Evolutionary conservation across 2,113 vertebrate genomes (phyloP), one percentile per base, ranked within the genome.

Genomic region (Seriola aureovittata): DNA sequence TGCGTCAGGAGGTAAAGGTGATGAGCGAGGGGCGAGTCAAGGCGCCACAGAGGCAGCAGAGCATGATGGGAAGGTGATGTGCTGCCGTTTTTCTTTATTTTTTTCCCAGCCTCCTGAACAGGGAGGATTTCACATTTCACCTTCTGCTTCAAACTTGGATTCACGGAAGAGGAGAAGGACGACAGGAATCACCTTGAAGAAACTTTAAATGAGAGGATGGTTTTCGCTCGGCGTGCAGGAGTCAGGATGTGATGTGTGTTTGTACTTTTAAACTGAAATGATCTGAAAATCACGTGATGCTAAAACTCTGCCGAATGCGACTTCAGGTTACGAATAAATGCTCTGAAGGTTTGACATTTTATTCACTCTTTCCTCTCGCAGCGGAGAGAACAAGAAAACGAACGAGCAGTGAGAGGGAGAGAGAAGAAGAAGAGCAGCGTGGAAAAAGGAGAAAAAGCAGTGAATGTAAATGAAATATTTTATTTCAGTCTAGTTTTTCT

Each of bases 401-500:
- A n/a, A 17, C 46, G 4, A 25, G 4, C 44, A 46, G 25, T 7
- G 1, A 63, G 13, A 23, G 7, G 36, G 10, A 57, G 14, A 59
- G 54, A 34, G 17, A 63, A 46, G 11, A 8, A 36, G 16, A 38
- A 21, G 8, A n/a, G 16, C 8, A 25, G 9, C 1, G 8, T n/a
- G 50, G 21, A 21, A 29, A 52, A 52, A 21, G 21, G 13, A 6
- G 71, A 71, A 17, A 54, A 64, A 58, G 9, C 13, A 21, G 1
- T 23, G 66, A 36, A 81, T 54, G 52, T 44, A 59, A 78, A 75
- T 75, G 13, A 75, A 50, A 62, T 38, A 72, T 54, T 55, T 63
- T 38, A 63, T n/a, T 54, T 68, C 19, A 13, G 29, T 85, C 65
- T 23, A 48, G 25, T 71, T 85, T 75, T 63, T 62, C n/a, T 67